phyloP scores from a whole-genome alignment of 1,140 invertebrate species.

The Drosophila teissieri region DNA sequence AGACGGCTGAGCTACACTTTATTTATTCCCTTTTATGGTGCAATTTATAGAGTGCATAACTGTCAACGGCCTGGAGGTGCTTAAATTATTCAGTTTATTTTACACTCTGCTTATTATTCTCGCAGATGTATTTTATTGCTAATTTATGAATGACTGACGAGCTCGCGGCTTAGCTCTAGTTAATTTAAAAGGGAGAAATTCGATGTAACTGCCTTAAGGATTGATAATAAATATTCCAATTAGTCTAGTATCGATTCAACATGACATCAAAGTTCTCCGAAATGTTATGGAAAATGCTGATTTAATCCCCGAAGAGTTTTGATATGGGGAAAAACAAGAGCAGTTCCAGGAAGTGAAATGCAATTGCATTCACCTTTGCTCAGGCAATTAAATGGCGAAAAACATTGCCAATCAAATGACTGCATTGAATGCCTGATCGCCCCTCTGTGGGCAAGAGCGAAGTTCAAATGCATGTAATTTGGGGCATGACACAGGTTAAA shows the following conservation, averaged over 20 bases:
- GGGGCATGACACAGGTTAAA: conserved; percentile 25
- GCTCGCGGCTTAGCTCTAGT: no score
- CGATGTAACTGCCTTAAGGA: no score
- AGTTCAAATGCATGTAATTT: conserved; percentile 56
- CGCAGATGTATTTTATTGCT: neutral
- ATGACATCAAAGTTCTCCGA: neutral
- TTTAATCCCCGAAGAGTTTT: neutral
- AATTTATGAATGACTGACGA: no score
- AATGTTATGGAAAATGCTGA: neutral
- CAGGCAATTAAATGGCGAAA: conserved; percentile 34
- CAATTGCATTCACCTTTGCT: neutral
- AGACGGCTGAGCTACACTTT: conserved; percentile 14
- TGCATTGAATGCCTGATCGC: conserved; percentile 29
- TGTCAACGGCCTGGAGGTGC: conserved; percentile 12
- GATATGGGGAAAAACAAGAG: neutral
- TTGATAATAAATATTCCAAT: no score
- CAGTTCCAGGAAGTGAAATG: conserved; percentile 2
- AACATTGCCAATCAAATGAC: conserved; percentile 32
- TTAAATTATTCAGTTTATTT: conserved; percentile 25
- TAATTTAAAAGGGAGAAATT: no score
- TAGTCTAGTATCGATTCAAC: neutral
- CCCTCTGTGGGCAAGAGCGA: conserved; percentile 18
- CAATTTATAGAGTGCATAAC: conserved; percentile 27
- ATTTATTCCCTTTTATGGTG: conserved; percentile 22
- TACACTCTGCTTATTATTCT: conserved; percentile 2